A percentile compares a stretch with the other conserved stretches of the same genome.
Conservation (phyloP, 2,888 invertebrate genomes). For the Lypha dubia region DNA sequence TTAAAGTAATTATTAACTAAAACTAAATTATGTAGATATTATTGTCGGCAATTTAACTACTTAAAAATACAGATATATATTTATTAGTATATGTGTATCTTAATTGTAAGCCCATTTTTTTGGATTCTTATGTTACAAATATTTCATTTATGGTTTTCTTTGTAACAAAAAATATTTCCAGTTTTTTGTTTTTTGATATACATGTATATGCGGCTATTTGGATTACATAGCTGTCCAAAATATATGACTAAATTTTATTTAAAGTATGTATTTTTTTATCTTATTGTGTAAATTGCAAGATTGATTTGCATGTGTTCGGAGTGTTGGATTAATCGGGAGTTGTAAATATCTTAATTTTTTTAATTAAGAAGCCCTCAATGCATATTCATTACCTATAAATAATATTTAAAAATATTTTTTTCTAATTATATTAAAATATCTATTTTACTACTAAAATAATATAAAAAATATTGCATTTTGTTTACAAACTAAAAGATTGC, state of each 20-base stretch:
- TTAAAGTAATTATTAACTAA: not conserved
- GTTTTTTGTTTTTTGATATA: constrained; percentile 8
- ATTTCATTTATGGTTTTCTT: not conserved
- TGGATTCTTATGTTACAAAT: not conserved
- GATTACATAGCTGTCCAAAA: constrained; percentile 75
- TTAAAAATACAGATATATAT: constrained; percentile 15
- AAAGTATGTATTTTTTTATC: not conserved
- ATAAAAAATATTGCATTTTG: constrained; percentile 61
- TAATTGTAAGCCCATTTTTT: not conserved
- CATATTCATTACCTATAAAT: not conserved
- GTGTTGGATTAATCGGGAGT: too few relatives aligned
- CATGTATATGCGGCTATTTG: constrained; percentile 73
- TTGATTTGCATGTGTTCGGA: not conserved
- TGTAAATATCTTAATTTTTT: too few relatives aligned
- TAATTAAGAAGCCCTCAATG: not conserved
- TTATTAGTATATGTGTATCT: not conserved
- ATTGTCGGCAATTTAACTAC: constrained; percentile 30
- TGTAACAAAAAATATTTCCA: constrained; percentile 8
- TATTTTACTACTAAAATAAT: constrained; percentile 7
- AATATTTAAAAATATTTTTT: constrained; percentile 4
- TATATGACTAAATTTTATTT: constrained; percentile 46
- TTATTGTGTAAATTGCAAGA: not conserved
- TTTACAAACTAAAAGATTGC: constrained; percentile 80
- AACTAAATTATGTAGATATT: too few relatives aligned
- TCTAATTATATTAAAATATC: not conserved